Base-by-base conservation (phyloP, 2,113 vertebrate species). In the Eurypyga helias region DNA sequence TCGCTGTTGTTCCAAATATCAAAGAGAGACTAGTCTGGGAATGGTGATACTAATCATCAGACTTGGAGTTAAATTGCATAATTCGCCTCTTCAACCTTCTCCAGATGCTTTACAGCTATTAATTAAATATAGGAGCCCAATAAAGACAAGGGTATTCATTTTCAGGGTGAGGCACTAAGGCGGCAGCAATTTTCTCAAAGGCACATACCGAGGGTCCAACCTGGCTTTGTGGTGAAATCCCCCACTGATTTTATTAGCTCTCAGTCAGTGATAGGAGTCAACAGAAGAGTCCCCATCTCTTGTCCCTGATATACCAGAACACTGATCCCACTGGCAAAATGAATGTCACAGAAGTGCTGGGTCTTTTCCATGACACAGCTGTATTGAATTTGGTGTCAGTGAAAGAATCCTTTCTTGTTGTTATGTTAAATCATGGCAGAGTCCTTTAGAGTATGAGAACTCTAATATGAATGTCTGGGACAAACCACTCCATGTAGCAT, bases 11-110 rank as follows among this genome's bases (percentile, higher is more conserved):
- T 96, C 48, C 79, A 54, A 43, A 31, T 93, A 96, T 89, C 94
- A 97, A 94, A 96, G 90, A 54, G 75, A 83, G 52, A 69, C 29
- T 82, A 86, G 90, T 69, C 93, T 96, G 91, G 90, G 95, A 96
- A 79, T 29, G 33, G 86, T 51, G 96, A 95, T 94, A 90, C 45
- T 49, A 64, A 91, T 94, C 88, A 87, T 91, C 54, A 93, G 81
- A 70, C 75, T 70, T 62, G 29, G 49, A 89, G 38, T 69, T 33
- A 23, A 55, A 36, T 93, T 97, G 90, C 95, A 73, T 87, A 84
- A 96, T 78, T 79, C 80, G 38, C 70, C 58, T 91, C 70, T 94
- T 80, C 70, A 73, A 83, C 82, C 87, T 85, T 94, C 82, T 91
- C 58, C 82, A 80, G 66, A 52, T 84, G 73, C 65, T 97, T 95